These are phyloP conservation scores for Felis chaus DNA, from an alignment of 2,113 vertebrate species.

Conservation along the genomic window DNA sequence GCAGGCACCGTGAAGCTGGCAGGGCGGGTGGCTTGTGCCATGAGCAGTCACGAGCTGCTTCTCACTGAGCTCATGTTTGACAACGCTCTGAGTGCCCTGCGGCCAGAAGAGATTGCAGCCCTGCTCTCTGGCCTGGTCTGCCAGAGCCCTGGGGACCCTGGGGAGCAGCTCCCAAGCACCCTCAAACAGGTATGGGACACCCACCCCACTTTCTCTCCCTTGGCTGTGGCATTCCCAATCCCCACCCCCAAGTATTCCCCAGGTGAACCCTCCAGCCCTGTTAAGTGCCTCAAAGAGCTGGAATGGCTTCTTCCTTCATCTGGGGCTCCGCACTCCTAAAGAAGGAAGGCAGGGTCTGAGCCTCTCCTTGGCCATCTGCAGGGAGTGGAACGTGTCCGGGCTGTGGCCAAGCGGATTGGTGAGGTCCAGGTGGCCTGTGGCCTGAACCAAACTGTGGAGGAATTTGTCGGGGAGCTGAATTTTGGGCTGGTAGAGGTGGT, in stretches of 20 bases:
- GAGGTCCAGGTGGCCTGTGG: constrained; percentile 91
- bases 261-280: not conserved
- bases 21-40: constrained; percentile 93
- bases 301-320: not conserved
- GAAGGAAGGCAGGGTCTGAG: not conserved
- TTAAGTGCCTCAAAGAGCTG: not conserved
- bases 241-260: not conserved
- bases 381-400: constrained; percentile 89
- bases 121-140: constrained; percentile 93
- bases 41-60: constrained; percentile 94
- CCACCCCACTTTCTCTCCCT: not conserved
- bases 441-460: constrained; percentile 90
- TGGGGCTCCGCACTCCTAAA: not conserved
- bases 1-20: constrained; percentile 92
- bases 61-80: constrained; percentile 95
- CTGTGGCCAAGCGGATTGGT: constrained; percentile 90
- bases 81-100: constrained; percentile 90
- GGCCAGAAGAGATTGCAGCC: constrained; percentile 93
- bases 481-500: constrained; percentile 96
- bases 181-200: constrained; percentile 87
- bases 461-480: constrained; percentile 93
- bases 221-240: not conserved
- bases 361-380: constrained; percentile 56
- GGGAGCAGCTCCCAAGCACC: constrained; percentile 88
- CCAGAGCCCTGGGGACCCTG: constrained; percentile 89